phyloP scores from a whole-genome alignment of 2,113 vertebrate species.

The Dissostichus mawsoni region DNA sequence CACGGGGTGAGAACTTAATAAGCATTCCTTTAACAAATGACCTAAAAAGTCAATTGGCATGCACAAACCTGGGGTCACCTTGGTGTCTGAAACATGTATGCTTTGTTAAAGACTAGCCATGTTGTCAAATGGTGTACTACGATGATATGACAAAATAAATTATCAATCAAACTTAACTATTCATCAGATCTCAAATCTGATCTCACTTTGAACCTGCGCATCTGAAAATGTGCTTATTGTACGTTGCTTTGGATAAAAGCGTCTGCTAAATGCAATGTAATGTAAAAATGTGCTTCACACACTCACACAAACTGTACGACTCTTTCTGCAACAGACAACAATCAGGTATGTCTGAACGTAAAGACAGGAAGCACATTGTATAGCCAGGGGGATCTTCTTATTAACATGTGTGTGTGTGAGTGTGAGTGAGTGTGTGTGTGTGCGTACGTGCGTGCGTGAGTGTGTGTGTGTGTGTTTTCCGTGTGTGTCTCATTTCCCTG shows the following conservation, averaged over 20 bases:
- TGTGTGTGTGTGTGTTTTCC: neutral
- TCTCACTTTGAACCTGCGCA: too few species aligned
- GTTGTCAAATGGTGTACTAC: too few species aligned
- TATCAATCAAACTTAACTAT: too few species aligned
- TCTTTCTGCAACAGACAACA: too few species aligned
- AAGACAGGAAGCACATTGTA: conserved; percentile 56
- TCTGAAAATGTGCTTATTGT: too few species aligned
- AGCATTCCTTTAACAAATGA: too few species aligned
- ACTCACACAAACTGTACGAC: neutral
- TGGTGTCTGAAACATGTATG: neutral
- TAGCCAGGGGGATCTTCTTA: conserved; percentile 41
- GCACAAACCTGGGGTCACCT: neutral
- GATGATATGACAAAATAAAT: too few species aligned
- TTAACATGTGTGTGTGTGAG: neutral
- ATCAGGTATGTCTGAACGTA: conserved; percentile 48
- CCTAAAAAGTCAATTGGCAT: too few species aligned
- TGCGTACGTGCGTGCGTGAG: neutral
- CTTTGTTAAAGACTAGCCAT: neutral
- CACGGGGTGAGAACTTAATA: too few species aligned
- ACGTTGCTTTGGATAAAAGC: too few species aligned
- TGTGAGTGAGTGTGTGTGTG: neutral
- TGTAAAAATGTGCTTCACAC: neutral
- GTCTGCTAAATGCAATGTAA: too few species aligned
- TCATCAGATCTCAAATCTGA: too few species aligned
- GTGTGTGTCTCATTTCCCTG: neutral